A percentile compares a stretch with the other conserved stretches of the same genome.
Evolutionary conservation across 2,888 invertebrate genomes (phyloP).

Genomic region (Folsomia candida): DNA sequence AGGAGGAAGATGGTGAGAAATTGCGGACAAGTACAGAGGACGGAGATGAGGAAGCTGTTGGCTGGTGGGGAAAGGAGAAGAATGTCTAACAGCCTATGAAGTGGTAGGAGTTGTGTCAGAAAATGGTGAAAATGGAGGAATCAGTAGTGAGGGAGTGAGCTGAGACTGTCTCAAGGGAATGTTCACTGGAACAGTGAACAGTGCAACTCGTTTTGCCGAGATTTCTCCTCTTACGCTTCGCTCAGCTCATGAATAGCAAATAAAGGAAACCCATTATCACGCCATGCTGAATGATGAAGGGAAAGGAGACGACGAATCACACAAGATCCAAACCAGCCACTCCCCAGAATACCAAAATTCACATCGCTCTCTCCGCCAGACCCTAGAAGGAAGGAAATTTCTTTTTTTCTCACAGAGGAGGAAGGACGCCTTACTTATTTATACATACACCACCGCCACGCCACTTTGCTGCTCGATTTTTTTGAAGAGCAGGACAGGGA

Average conservation of each 20-base stretch:
- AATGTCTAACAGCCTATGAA: constrained; percentile 14
- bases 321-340: constrained; percentile 30
- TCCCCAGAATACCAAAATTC: constrained; percentile 37
- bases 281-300: constrained; percentile 40
- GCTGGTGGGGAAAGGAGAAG: constrained; percentile 9
- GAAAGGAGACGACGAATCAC: constrained; percentile 34
- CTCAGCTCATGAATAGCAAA: constrained; percentile 50
- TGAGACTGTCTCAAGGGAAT: constrained; percentile 36
- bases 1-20: background rate
- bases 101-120: background rate
- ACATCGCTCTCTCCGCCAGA: background rate
- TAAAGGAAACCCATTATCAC: constrained; percentile 50
- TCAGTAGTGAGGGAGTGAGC: constrained; percentile 14
- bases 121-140: constrained; percentile 7
- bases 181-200: no score
- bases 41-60: constrained; percentile 7
- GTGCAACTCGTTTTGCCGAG: constrained; percentile 48
- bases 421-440: background rate
- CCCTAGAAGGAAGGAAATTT: background rate
- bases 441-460: background rate
- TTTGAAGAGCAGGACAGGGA: background rate
- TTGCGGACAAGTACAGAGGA: background rate
- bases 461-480: background rate
- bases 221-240: constrained; percentile 48
- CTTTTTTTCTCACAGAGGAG: background rate